Evolutionary conservation across 1,140 invertebrate genomes (phyloP).

Genomic region (Bombus breviceps): DNA sequence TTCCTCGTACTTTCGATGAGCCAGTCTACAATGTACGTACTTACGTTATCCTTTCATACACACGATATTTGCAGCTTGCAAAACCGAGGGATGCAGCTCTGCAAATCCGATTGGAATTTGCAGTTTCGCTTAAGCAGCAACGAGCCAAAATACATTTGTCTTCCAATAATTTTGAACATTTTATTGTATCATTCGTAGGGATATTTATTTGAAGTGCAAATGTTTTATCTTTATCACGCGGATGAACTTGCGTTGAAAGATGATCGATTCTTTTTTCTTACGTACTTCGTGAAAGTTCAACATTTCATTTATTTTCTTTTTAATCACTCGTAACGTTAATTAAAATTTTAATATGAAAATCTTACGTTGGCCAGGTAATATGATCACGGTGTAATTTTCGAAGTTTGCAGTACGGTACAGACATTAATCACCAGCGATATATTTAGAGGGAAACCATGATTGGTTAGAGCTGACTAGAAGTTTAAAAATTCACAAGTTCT

Average conservation of each 20-base stretch:
- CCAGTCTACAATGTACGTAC: background rate
- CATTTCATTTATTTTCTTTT: background rate
- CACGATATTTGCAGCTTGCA: background rate
- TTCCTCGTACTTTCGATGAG: background rate
- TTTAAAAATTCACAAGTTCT: background rate
- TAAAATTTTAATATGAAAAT: background rate
- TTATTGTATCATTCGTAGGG: background rate
- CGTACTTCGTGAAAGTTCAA: too few relatives aligned
- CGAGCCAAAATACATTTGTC: too few relatives aligned
- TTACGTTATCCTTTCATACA: background rate
- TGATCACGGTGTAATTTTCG: constrained; percentile 8
- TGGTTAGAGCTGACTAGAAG: background rate
- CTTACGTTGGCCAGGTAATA: background rate
- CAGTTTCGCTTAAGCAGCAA: background rate
- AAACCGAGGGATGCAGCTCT: background rate
- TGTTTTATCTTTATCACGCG: background rate
- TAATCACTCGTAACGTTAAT: too few relatives aligned
- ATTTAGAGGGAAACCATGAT: constrained; percentile 24
- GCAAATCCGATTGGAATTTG: background rate
- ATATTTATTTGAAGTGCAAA: background rate
- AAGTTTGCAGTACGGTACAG: background rate
- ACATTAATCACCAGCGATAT: constrained; percentile 42
- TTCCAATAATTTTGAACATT: too few relatives aligned
- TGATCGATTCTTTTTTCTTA: too few relatives aligned
- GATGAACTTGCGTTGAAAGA: too few relatives aligned